phyloP scores from a whole-genome alignment of 35 echinoderm and acorn worm genomes.

The Diadema setosum region DNA sequence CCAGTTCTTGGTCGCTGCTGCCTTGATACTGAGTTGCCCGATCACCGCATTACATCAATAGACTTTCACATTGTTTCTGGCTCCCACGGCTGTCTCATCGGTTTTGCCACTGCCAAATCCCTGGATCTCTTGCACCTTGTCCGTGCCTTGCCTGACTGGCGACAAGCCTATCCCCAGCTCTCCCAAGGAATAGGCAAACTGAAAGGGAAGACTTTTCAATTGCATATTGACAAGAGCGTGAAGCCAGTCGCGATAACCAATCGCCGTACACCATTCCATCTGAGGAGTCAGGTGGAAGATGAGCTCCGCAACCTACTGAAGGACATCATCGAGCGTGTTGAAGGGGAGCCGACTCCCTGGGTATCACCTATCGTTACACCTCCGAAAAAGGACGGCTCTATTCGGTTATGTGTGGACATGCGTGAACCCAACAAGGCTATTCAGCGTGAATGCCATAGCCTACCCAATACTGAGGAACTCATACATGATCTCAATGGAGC shows the following conservation, averaged over 20 bases:
- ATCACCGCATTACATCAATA: neutral
- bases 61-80: constrained; percentile 34
- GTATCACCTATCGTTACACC: constrained; percentile 64
- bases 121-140: neutral
- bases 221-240: constrained; percentile 40
- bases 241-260: neutral
- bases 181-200: constrained; percentile 40
- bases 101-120: constrained; percentile 28
- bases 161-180: too few relatives aligned
- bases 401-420: constrained; percentile 45
- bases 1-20: too few relatives aligned
- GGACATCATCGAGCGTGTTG: constrained; percentile 57
- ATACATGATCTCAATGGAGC: constrained; percentile 23
- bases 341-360: constrained; percentile 63
- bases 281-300: constrained; percentile 27
- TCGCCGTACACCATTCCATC: constrained; percentile 43
- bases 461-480: constrained; percentile 43
- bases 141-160: neutral
- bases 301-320: constrained; percentile 32
- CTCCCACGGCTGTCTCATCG: constrained; percentile 18
- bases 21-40: neutral
- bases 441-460: too few relatives aligned
- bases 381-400: neutral
- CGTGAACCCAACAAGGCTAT: neutral
- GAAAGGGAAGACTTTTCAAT: neutral